These are phyloP conservation scores for Bombyx huttoni DNA, from an alignment of 2,888 invertebrate genomes.

Conservation along the genomic window DNA sequence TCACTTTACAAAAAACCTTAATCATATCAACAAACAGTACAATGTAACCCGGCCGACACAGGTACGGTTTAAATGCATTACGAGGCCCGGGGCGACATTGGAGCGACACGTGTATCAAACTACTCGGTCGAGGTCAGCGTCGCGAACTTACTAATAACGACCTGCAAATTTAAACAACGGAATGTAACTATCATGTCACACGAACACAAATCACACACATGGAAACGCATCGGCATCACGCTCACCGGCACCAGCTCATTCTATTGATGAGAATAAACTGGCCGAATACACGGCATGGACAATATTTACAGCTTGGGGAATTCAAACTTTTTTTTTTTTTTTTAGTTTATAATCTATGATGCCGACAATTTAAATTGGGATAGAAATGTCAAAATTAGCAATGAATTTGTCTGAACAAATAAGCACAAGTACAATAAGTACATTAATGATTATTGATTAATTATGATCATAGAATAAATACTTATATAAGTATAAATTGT, in stretches of 20 bases:
- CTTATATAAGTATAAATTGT: too few species aligned
- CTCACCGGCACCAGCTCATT: neutral
- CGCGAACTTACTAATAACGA: constrained; percentile 69
- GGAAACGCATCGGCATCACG: neutral
- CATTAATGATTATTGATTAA: too few species aligned
- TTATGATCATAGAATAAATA: too few species aligned
- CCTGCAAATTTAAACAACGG: constrained; percentile 69
- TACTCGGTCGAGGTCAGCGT: constrained; percentile 54
- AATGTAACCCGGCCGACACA: constrained; percentile 29
- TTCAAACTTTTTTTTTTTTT: too few species aligned
- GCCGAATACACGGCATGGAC: neutral
- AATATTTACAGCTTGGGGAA: too few species aligned
- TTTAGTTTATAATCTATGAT: too few species aligned
- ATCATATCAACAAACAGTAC: constrained; percentile 3
- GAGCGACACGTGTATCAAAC: constrained; percentile 36
- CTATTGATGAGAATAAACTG: neutral
- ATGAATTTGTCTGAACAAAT: too few species aligned
- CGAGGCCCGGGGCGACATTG: constrained; percentile 21
- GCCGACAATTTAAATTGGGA: too few species aligned
- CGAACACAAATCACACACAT: neutral
- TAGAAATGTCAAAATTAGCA: too few species aligned
- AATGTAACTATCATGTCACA: constrained; percentile 48
- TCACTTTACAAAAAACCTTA: constrained; percentile 12
- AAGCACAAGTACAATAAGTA: too few species aligned
- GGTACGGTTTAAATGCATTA: constrained; percentile 23